A percentile compares a stretch with the other conserved stretches of the same genome.
Conservation (phyloP, 2,888 invertebrate genomes). For the Cataglyphis altisquamis region DNA sequence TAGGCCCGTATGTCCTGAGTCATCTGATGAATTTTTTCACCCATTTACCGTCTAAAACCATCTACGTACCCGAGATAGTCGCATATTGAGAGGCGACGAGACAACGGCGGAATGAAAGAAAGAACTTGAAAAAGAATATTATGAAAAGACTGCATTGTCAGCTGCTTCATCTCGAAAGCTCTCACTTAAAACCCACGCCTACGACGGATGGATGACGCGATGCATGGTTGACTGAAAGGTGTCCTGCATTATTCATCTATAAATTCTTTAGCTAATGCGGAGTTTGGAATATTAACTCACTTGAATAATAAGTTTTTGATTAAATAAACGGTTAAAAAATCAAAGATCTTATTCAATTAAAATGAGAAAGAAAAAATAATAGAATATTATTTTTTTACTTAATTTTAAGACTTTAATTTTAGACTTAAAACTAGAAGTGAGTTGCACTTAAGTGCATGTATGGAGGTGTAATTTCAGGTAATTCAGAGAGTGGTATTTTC, state of each 20-base stretch:
- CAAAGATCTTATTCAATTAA: neutral
- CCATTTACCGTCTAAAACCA: conserved; percentile 68
- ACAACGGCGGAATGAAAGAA: conserved; percentile 16
- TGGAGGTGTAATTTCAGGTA: neutral
- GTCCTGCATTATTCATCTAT: conserved; percentile 3
- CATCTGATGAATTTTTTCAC: conserved; percentile 73
- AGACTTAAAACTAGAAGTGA: neutral
- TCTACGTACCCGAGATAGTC: conserved; percentile 31
- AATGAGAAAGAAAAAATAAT: neutral
- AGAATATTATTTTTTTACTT: neutral
- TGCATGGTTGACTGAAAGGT: neutral
- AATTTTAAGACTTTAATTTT: neutral
- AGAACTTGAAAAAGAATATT: conserved; percentile 29
- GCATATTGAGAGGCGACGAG: conserved; percentile 35
- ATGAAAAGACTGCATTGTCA: conserved; percentile 13
- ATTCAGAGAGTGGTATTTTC: conserved; percentile 37
- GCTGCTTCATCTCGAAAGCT: conserved; percentile 40
- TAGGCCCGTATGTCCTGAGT: conserved; percentile 63
- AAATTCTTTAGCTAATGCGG: conserved; percentile 4
- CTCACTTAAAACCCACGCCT: conserved; percentile 41
- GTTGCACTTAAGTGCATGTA: conserved; percentile 1
- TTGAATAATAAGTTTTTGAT: neutral
- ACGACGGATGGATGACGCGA: conserved; percentile 28
- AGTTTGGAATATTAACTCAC: neutral
- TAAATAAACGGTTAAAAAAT: neutral